Evolutionary conservation across 2,797 vertebrate species (phyloP).

Genomic region (Odontamblyopus lacepedii): DNA sequence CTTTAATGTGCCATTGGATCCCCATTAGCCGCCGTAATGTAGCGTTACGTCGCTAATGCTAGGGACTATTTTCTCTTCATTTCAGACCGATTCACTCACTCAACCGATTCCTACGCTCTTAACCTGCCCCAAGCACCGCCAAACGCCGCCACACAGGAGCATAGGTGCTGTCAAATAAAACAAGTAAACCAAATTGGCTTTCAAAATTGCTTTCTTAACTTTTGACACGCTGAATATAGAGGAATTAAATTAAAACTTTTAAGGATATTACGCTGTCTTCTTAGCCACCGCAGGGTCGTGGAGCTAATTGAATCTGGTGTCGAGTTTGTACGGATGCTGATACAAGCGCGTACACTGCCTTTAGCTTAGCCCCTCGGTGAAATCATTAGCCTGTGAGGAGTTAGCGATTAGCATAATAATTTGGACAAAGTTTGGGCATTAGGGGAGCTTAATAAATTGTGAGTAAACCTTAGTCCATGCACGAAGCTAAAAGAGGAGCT

Average conservation of each 20-base stretch:
- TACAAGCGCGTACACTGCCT: neutral
- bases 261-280: conserved; percentile 23
- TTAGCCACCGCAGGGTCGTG: conserved; percentile 19
- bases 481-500: neutral
- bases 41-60: conserved; percentile 52
- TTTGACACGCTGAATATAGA: conserved; percentile 23
- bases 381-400: neutral
- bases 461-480: neutral
- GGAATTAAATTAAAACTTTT: conserved; percentile 26
- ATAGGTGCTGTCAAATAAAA: conserved; percentile 37
- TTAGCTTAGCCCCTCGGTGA: neutral
- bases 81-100: conserved; percentile 45
- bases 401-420: neutral
- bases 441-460: neutral
- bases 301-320: conserved; percentile 32
- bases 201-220: conserved; percentile 54
- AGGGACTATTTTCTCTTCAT: conserved; percentile 61
- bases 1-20: conserved; percentile 60
- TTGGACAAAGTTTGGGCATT: neutral
- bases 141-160: conserved; percentile 41
- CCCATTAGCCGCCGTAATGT: conserved; percentile 67
- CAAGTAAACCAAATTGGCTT: conserved; percentile 51
- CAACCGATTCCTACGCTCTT: conserved; percentile 59
- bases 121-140: conserved; percentile 46
- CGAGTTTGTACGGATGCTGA: conserved; percentile 15